Evolutionary conservation across 1,140 invertebrate species (phyloP).

Genomic region (Cotesia chilonis): DNA sequence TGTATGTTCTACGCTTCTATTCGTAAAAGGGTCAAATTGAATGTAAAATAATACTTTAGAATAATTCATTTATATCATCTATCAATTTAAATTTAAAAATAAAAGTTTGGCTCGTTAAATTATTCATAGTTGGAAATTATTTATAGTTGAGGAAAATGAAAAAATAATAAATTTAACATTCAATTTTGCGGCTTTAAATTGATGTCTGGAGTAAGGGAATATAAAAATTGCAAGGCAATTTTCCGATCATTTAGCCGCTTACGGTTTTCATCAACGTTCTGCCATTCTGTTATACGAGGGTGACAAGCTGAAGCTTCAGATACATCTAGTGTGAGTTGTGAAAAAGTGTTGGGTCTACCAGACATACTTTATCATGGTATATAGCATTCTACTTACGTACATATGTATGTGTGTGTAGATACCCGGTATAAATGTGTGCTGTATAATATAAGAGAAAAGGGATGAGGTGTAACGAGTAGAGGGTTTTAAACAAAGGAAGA

Average conservation of each 20-base stretch:
- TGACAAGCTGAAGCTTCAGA: background rate
- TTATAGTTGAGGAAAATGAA: background rate
- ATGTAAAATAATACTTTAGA: conserved; percentile 13
- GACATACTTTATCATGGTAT: background rate
- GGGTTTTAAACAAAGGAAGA: too few relatives aligned
- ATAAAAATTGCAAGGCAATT: conserved; percentile 19
- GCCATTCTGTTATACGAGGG: background rate
- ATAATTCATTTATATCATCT: background rate
- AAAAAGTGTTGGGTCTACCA: conserved; percentile 14
- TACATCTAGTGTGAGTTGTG: background rate
- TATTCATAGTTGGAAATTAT: too few relatives aligned
- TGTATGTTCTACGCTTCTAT: background rate
- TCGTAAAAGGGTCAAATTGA: conserved; percentile 1
- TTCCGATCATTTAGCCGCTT: conserved; percentile 27
- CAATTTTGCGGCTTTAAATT: background rate
- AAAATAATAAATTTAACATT: background rate
- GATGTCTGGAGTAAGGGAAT: conserved; percentile 4
- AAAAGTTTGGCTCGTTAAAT: background rate
- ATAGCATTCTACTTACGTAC: background rate
- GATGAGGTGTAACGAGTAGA: too few relatives aligned
- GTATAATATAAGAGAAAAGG: too few relatives aligned
- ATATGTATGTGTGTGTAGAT: too few relatives aligned
- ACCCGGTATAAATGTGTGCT: too few relatives aligned
- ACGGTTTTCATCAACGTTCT: conserved; percentile 11
- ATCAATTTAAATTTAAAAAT: background rate